Conservation (phyloP, 2,797 vertebrate genomes). For the Pseudomugil gertrudae region DNA sequence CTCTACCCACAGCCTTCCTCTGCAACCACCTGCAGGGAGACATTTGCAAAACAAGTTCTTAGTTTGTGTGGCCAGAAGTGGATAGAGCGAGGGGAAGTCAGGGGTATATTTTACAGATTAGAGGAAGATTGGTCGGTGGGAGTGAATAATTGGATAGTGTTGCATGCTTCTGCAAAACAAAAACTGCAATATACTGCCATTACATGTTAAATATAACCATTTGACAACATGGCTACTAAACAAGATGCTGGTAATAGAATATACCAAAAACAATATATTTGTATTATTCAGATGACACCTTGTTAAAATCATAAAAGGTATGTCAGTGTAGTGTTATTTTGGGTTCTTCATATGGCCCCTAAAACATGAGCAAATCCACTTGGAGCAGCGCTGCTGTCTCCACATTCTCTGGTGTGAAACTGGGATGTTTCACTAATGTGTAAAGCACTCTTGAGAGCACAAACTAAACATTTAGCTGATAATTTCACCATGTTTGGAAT, state of each 20-base stretch:
- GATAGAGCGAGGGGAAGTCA: conserved; percentile 6
- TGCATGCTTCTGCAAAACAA: too few relatives aligned
- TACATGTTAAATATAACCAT: neutral
- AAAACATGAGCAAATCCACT: conserved; percentile 10
- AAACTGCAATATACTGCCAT: too few relatives aligned
- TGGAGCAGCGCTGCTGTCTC: conserved; percentile 22
- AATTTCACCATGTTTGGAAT: conserved; percentile 19
- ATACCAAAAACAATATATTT: neutral
- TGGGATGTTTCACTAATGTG: conserved; percentile 14
- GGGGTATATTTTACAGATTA: conserved; percentile 45
- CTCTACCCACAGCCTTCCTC: conserved; percentile 49
- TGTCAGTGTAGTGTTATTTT: conserved; percentile 6
- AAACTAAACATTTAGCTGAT: neutral
- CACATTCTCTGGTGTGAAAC: neutral
- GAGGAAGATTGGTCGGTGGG: conserved; percentile 13
- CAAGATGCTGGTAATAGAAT: conserved; percentile 9
- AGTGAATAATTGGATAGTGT: too few relatives aligned
- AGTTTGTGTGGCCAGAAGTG: conserved; percentile 32
- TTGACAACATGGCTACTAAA: neutral
- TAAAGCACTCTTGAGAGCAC: conserved; percentile 19
- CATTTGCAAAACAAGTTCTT: conserved; percentile 75
- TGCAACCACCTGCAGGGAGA: conserved; percentile 53
- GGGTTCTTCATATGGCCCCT: conserved; percentile 11
- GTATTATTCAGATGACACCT: neutral
- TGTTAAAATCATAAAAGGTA: neutral